Evolutionary conservation across 2,113 vertebrate species (phyloP), one percentile per base, ranked within the genome.

Genomic region (Melierax canorus): DNA sequence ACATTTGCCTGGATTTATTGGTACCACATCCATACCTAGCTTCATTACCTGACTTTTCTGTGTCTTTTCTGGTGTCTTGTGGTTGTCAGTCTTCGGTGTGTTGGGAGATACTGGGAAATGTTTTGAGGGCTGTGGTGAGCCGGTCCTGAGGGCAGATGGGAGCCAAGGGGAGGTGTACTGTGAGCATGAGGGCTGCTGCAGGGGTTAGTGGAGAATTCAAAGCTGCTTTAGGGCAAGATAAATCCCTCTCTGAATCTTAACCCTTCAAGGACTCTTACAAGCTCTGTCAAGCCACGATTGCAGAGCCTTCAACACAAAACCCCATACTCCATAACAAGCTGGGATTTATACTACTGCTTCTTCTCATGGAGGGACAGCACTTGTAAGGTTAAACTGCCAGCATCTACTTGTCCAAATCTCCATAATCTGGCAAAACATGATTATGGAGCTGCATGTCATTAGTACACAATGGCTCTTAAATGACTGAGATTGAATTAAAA

Each of bases 401-500:
- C 95, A 77, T 89, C 53, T 86, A 50, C 66, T 91, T 59, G 86
- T 43, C 78, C 78, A 71, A 72, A 81, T 86, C 92, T 87, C 74
- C 69, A 24, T 96, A 93, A 96, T 94, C 72, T 88, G 91, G 51
- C 68, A 88, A 96, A 97, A 94, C 79, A 38, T 92, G 92, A 96
- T 97, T 95, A 96, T 50, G 68, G 72, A 90, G 59, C 76, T 90
- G 60, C 34, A 11, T 62, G 84, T 92, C 75, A 93, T 94, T 95
- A 97, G 97, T 75, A 86, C 75, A 81, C 90, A 95, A 68, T 86
- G 83, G 66, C 95, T 96, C 55, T 95, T 95, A 92, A 95, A 92
- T 88, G 95, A 62, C 94, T 60, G 84, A 81, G 86, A 97, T 97
- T 96, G 88, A 96, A 97, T 97, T 97, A 97, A 92, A 92, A 51